phyloP scores from a whole-genome alignment of 2,888 invertebrate genomes.

The Drosophila borborema region DNA sequence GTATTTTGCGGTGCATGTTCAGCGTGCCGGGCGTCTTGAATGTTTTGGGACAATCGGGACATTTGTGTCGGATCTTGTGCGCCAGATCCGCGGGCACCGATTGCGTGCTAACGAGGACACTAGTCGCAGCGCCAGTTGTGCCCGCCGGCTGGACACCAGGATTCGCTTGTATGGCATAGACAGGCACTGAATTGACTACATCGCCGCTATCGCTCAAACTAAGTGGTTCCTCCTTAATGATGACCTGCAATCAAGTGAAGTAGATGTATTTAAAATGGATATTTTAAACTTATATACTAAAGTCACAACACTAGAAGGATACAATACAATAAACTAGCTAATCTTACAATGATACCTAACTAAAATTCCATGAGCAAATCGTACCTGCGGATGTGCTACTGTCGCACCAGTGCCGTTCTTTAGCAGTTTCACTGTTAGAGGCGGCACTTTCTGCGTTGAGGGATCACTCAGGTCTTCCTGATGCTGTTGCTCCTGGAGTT shows the following conservation, averaged over 20 bases:
- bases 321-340: neutral
- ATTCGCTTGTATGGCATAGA: conserved; percentile 81
- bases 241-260: conserved; percentile 62
- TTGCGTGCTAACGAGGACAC: conserved; percentile 69
- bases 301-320: neutral
- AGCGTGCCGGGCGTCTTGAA: conserved; percentile 84
- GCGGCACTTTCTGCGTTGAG: conserved; percentile 81
- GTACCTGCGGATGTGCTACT: conserved; percentile 81
- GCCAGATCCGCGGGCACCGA: conserved; percentile 69
- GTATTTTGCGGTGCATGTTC: conserved; percentile 84
- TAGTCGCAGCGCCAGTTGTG: conserved; percentile 51
- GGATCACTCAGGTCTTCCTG: conserved; percentile 64
- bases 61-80: conserved; percentile 83
- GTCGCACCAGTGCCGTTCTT: conserved; percentile 80
- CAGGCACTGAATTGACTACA: conserved; percentile 76
- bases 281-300: conserved; percentile 10
- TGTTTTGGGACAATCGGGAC: conserved; percentile 84
- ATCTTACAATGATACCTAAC: neutral
- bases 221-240: conserved; percentile 83
- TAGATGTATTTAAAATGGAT: conserved; percentile 15
- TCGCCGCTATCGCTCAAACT: conserved; percentile 76
- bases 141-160: conserved; percentile 64
- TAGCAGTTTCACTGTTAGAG: conserved; percentile 82
- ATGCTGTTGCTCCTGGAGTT: conserved; percentile 66
- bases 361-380: neutral